Conservation (phyloP, 2,888 invertebrate species). For the Lypha dubia region DNA sequence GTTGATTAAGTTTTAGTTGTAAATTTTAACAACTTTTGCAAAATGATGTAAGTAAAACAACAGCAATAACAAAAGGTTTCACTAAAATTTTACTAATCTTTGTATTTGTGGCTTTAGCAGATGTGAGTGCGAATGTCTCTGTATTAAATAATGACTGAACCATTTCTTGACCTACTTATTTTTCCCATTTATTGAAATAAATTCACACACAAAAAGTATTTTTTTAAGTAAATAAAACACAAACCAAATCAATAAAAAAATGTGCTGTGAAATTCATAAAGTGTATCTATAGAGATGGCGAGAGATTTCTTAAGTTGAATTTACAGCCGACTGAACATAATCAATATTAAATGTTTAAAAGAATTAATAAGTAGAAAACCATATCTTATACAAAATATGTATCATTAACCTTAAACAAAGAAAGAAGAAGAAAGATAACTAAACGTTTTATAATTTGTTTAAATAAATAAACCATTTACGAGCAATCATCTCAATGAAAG, state of each 20-base stretch:
- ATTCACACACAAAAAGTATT: conserved; percentile 38
- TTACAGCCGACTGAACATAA: conserved; percentile 13
- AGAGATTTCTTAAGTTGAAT: conserved; percentile 11
- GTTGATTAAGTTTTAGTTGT: conserved; percentile 4
- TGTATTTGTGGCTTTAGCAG: background rate
- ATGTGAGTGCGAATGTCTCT: background rate
- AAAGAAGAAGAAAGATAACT: too few species aligned
- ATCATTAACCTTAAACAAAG: conserved; percentile 14
- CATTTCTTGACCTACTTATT: conserved; percentile 64
- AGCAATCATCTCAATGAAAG: background rate
- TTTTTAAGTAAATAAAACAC: conserved; percentile 52
- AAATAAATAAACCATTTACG: conserved; percentile 7
- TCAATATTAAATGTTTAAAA: conserved; percentile 29
- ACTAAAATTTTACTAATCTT: background rate
- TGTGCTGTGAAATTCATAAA: conserved; percentile 16
- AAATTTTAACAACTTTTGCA: conserved; percentile 16
- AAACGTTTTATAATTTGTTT: conserved; percentile 6
- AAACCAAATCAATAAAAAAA: conserved; percentile 37
- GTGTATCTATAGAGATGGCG: background rate
- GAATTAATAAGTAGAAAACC: conserved; percentile 5
- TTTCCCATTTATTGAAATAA: conserved; percentile 48
- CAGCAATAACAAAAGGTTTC: background rate
- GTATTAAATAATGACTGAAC: conserved; percentile 37
- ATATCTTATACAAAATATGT: conserved; percentile 19
- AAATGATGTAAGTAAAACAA: conserved; percentile 15